phyloP scores from a whole-genome alignment of 2,888 invertebrate species.

The Germaria angustata region DNA sequence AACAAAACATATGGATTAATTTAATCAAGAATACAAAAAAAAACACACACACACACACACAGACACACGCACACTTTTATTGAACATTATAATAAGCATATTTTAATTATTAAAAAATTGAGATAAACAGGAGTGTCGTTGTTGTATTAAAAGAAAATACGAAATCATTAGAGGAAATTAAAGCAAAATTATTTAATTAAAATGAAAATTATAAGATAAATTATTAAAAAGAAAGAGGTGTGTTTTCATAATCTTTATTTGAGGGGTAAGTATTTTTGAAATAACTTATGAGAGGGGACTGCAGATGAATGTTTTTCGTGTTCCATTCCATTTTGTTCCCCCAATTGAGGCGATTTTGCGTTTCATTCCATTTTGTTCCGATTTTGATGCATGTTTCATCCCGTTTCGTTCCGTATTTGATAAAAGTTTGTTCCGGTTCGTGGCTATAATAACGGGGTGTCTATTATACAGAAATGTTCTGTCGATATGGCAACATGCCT shows the following conservation, averaged over 20 bases:
- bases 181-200: conserved; percentile 61
- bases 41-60: too few species aligned
- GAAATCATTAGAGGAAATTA: conserved; percentile 63
- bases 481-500: too few species aligned
- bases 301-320: too few species aligned
- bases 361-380: conserved; percentile 4
- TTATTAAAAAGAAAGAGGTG: conserved; percentile 17
- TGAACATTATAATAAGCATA: conserved; percentile 44
- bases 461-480: too few species aligned
- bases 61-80: conserved; percentile 64
- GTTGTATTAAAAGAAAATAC: conserved; percentile 50
- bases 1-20: conserved; percentile 39
- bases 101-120: conserved; percentile 47
- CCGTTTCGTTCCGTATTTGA: too few species aligned
- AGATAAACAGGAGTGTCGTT: conserved; percentile 64
- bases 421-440: too few species aligned
- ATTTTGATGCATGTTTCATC: neutral
- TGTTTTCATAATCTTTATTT: neutral
- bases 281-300: too few species aligned
- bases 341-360: neutral
- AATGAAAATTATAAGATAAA: conserved; percentile 56
- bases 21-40: conserved; percentile 40
- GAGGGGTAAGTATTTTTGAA: neutral
- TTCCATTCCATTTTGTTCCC: too few species aligned
- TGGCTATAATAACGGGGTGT: too few species aligned